Evolutionary conservation across 2,113 vertebrate species (phyloP).

Genomic region (Eurystomus gularis): DNA sequence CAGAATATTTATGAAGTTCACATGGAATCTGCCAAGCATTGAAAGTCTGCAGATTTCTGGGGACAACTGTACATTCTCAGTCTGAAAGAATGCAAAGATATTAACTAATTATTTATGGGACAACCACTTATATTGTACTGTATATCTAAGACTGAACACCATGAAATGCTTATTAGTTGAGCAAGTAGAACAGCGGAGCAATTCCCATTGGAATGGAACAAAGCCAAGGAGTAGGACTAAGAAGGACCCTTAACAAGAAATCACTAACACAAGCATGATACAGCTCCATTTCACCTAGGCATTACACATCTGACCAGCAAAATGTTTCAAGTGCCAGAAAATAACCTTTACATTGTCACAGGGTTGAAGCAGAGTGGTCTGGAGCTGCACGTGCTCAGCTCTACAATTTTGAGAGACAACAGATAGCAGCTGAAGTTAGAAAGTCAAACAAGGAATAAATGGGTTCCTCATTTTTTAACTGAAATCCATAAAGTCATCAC

Average conservation of each 20-base stretch:
- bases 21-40: not conserved
- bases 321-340: not conserved
- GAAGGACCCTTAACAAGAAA: not conserved
- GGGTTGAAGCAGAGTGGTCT: slow-evolving; percentile 9
- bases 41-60: not conserved
- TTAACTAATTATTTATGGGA: slow-evolving; percentile 24
- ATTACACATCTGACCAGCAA: not conserved
- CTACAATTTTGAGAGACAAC: slow-evolving; percentile 8
- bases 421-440: not conserved
- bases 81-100: not conserved
- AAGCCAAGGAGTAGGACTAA: not conserved
- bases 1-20: slow-evolving; percentile 9
- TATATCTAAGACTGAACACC: not conserved
- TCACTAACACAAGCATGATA: not conserved
- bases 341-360: not conserved
- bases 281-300: not conserved
- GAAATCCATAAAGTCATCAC: slow-evolving; percentile 43
- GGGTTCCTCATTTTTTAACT: not conserved
- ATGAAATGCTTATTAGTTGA: slow-evolving; percentile 13
- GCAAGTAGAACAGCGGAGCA: not conserved
- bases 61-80: not conserved
- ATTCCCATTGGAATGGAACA: not conserved
- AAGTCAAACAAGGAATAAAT: slow-evolving; percentile 16
- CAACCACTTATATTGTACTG: not conserved
- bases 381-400: not conserved